phyloP scores from a whole-genome alignment of 2,888 invertebrate species.

The Tetramorium bicarinatum region DNA sequence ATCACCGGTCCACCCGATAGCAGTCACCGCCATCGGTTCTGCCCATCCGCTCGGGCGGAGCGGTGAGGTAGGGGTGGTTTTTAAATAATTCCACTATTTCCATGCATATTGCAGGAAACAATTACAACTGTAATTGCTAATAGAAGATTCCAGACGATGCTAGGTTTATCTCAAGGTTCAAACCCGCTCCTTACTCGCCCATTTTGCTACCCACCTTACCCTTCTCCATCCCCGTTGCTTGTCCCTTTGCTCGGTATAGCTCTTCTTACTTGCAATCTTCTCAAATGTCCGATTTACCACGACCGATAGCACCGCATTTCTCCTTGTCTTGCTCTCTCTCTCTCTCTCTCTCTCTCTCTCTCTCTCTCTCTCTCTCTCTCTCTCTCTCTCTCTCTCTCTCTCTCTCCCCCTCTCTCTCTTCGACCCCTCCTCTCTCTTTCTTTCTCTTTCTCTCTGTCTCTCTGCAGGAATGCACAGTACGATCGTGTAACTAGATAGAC shows the following conservation, averaged over 20 bases:
- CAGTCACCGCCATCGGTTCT: conserved; percentile 57
- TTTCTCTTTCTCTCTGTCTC: neutral
- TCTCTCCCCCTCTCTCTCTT: neutral
- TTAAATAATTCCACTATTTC: conserved; percentile 86
- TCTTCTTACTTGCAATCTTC: conserved; percentile 66
- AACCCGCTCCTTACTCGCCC: conserved; percentile 76
- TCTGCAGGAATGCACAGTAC: neutral
- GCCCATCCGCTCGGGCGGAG: conserved; percentile 54
- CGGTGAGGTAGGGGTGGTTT: conserved; percentile 80
- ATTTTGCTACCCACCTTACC: conserved; percentile 60
- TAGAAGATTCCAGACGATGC: conserved; percentile 86
- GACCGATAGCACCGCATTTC: conserved; percentile 58
- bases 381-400: neutral
- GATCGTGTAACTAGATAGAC: conserved; percentile 45
- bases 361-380: neutral
- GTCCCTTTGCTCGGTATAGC: conserved; percentile 43
- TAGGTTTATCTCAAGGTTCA: conserved; percentile 84
- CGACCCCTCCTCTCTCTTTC: neutral
- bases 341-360: neutral
- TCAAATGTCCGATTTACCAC: conserved; percentile 64
- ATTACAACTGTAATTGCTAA: conserved; percentile 87
- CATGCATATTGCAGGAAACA: conserved; percentile 86
- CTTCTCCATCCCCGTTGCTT: conserved; percentile 64
- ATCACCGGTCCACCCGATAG: conserved; percentile 67
- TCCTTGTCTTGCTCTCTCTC: neutral